Conservation (phyloP, 2,888 invertebrate species). For the Reticulitermes lucifugus region DNA sequence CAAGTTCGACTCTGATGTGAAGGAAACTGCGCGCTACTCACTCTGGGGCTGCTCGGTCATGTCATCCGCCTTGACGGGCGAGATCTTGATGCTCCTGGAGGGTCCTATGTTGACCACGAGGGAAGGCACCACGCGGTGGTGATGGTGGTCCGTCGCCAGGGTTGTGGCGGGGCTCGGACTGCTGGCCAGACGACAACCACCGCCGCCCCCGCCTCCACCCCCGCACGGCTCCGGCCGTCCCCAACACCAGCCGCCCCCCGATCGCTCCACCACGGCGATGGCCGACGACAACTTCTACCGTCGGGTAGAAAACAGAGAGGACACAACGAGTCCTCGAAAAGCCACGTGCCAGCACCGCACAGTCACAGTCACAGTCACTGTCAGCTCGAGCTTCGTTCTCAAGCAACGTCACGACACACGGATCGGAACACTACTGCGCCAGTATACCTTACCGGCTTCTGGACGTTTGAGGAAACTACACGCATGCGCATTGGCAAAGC, state of each 20-base stretch:
- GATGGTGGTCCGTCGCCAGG: constrained; percentile 55
- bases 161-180: constrained; percentile 54
- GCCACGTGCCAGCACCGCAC: not conserved
- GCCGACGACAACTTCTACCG: constrained; percentile 26
- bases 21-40: constrained; percentile 58
- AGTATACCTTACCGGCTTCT: not conserved
- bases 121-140: constrained; percentile 58
- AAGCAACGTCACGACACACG: constrained; percentile 33
- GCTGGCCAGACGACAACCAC: constrained; percentile 48
- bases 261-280: constrained; percentile 40
- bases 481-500: not conserved
- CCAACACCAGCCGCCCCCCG: constrained; percentile 51
- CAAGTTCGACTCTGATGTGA: not conserved
- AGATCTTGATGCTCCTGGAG: constrained; percentile 63
- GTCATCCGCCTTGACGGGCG: constrained; percentile 67
- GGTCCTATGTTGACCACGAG: constrained; percentile 59
- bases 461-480: not conserved
- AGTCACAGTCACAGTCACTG: not conserved
- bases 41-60: constrained; percentile 66
- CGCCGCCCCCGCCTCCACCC: constrained; percentile 44
- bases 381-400: not conserved
- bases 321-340: not conserved
- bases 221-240: constrained; percentile 40
- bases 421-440: constrained; percentile 25
- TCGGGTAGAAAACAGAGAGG: constrained; percentile 4